Conservation (phyloP, 2,888 invertebrate species). For the Lithophane leautieri region DNA sequence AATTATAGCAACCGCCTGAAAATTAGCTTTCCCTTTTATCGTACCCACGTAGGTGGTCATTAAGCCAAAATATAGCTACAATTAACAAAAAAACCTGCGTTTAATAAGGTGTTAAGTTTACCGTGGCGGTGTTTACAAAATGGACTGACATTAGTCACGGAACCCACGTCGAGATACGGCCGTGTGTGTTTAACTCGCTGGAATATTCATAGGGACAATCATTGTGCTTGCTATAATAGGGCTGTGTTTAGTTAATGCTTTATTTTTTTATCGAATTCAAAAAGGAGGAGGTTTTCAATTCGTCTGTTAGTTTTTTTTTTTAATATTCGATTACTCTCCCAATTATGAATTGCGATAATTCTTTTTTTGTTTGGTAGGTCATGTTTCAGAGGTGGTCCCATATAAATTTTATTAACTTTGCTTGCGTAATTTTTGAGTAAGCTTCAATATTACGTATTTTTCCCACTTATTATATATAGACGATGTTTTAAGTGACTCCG, state of each 20-base stretch:
- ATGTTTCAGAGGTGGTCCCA: no score
- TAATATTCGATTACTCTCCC: no score
- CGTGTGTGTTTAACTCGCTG: slow-evolving; percentile 56
- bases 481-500: no score
- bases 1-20: slow-evolving; percentile 79
- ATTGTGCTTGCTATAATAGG: slow-evolving; percentile 34
- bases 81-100: slow-evolving; percentile 88
- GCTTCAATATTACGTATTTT: no score
- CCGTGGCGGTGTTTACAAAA: slow-evolving; percentile 81
- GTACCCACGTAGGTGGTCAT: slow-evolving; percentile 83
- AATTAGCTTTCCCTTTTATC: slow-evolving; percentile 86
- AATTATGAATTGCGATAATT: no score
- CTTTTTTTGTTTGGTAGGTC: no score
- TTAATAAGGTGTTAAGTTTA: slow-evolving; percentile 89
- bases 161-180: slow-evolving; percentile 63
- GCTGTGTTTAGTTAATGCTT: slow-evolving; percentile 25
- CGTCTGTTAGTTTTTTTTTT: no score
- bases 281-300: no score
- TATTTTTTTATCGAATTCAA: no score
- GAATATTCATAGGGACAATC: slow-evolving; percentile 59
- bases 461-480: no score
- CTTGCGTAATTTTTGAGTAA: no score
- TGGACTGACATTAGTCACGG: slow-evolving; percentile 82
- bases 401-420: no score
- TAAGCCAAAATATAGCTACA: slow-evolving; percentile 86